These are phyloP conservation scores for Mesoclemmys tuberculata DNA, from an alignment of 2,113 vertebrate genomes.

Conservation along the genomic window DNA sequence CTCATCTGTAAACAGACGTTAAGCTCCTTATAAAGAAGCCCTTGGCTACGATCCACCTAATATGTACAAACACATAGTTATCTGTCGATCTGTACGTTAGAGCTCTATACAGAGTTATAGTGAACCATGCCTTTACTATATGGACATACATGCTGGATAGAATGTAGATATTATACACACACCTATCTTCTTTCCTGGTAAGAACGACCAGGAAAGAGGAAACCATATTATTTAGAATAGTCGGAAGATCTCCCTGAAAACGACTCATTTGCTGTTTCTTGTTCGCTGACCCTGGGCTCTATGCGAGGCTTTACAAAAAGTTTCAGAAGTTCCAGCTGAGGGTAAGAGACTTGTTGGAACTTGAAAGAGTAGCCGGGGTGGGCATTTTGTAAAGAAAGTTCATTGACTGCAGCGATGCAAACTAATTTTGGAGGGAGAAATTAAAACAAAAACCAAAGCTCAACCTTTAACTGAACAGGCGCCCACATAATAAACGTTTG, in stretches of 20 bases:
- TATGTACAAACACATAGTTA: neutral
- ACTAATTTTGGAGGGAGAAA: slow-evolving; percentile 13
- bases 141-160: neutral
- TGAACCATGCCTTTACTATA: neutral
- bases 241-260: neutral
- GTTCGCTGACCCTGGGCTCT: neutral
- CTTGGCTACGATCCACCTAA: neutral
- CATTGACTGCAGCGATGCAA: slow-evolving; percentile 25
- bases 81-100: neutral
- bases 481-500: slow-evolving; percentile 40
- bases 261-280: neutral
- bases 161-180: neutral
- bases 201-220: neutral
- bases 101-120: neutral
- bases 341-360: slow-evolving; percentile 10
- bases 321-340: slow-evolving; percentile 58
- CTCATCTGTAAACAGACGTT: neutral
- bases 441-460: neutral
- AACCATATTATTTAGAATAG: neutral
- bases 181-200: neutral
- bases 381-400: slow-evolving; percentile 6
- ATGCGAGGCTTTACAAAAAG: neutral
- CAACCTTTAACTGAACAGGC: slow-evolving; percentile 49
- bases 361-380: slow-evolving; percentile 5
- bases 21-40: neutral